Evolutionary conservation across 64 coral and sea anemone genomes (phyloP).

Genomic region (Hydrozoanthus tunicans): DNA sequence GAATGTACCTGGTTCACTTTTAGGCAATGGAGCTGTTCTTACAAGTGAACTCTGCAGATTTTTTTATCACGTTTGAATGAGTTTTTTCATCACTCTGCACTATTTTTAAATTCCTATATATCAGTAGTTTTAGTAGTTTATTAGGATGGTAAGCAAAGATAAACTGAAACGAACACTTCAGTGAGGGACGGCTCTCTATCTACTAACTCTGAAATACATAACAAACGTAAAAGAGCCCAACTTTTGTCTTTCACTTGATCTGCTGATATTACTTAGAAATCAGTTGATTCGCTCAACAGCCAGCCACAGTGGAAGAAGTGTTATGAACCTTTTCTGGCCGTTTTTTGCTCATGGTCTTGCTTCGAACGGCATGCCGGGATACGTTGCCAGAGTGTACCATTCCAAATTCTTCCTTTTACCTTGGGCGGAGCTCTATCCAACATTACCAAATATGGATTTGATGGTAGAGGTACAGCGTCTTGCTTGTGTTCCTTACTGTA

Average conservation of each 20-base stretch:
- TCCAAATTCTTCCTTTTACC: conserved; percentile 85
- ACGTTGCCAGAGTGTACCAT: conserved; percentile 79
- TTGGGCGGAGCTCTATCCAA: conserved; percentile 77
- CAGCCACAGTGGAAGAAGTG: conserved; percentile 62
- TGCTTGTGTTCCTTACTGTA: too few species aligned
- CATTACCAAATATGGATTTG: conserved; percentile 75
- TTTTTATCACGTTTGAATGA: too few species aligned
- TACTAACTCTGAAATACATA: not conserved
- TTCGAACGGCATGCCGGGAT: conserved; percentile 68
- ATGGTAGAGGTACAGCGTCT: conserved; percentile 66
- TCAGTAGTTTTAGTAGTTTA: too few species aligned
- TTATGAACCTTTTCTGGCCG: conserved; percentile 92
- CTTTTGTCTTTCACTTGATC: not conserved
- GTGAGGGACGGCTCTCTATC: too few species aligned
- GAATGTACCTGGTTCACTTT: too few species aligned
- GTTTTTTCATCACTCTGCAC: too few species aligned
- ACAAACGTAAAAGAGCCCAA: not conserved
- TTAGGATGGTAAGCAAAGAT: too few species aligned
- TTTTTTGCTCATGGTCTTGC: conserved; percentile 74
- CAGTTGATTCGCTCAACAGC: not conserved
- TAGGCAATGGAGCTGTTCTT: too few species aligned
- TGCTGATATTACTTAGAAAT: not conserved
- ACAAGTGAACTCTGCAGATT: too few species aligned
- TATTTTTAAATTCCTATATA: too few species aligned
- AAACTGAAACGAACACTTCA: too few species aligned